These are phyloP conservation scores for Ptilodon capucinus DNA, from an alignment of 2,888 invertebrate species.

Conservation along the genomic window DNA sequence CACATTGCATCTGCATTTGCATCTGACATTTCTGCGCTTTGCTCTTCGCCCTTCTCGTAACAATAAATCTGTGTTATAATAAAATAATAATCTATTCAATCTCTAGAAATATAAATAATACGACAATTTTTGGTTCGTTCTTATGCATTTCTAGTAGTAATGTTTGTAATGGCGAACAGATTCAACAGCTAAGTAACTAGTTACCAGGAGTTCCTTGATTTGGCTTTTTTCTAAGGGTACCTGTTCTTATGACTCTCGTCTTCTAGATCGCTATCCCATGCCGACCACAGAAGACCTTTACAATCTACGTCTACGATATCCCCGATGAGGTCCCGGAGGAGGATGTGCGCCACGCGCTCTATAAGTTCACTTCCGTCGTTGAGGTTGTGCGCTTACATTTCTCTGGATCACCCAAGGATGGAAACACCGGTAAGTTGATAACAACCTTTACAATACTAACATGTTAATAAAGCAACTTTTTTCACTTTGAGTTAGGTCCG, in stretches of 20 bases:
- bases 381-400: constrained; percentile 88
- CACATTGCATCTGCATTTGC: constrained; percentile 8
- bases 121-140: no score
- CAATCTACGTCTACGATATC: constrained; percentile 90
- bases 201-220: no score
- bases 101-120: no score
- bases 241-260: no score
- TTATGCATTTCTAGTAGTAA: no score
- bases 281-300: constrained; percentile 93
- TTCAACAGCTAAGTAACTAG: no score
- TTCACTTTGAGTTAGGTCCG: no score
- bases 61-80: constrained; percentile 7
- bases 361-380: constrained; percentile 90
- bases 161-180: no score
- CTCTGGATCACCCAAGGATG: constrained; percentile 68
- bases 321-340: constrained; percentile 93
- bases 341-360: constrained; percentile 91
- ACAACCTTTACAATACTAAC: no score
- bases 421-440: constrained; percentile 55
- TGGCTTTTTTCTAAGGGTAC: no score
- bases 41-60: constrained; percentile 53
- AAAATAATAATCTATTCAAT: no score
- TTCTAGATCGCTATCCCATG: constrained; percentile 90
- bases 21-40: constrained; percentile 3
- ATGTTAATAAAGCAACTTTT: no score